Conservation (phyloP, 1,140 invertebrate species). For the Drosophila pseudoobscura region DNA sequence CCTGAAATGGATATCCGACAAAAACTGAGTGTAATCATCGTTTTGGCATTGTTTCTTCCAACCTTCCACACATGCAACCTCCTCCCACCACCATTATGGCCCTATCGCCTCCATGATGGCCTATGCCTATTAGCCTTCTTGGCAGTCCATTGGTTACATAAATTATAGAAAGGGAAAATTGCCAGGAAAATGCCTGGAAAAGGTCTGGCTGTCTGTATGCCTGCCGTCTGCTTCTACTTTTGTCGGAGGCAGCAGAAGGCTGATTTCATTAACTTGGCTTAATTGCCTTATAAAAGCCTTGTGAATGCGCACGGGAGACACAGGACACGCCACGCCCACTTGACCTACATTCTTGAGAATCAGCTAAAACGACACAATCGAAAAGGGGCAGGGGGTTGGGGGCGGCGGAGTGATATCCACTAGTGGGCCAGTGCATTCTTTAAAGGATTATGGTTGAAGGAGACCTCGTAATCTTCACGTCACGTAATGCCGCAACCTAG, state of each 20-base stretch:
- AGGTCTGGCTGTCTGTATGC: too few relatives aligned
- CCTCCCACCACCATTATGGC: not conserved
- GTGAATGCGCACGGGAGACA: conserved; percentile 7
- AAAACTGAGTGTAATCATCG: conserved; percentile 4
- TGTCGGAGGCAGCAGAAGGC: conserved; percentile 1
- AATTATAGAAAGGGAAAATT: conserved; percentile 34
- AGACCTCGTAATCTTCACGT: not conserved
- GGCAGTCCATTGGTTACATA: conserved; percentile 31
- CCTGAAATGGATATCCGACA: not conserved
- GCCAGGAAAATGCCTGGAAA: conserved; percentile 9
- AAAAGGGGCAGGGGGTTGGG: not conserved
- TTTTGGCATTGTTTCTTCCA: not conserved
- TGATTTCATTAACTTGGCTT: conserved; percentile 48
- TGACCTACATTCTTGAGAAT: conserved; percentile 30
- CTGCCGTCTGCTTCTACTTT: too few relatives aligned
- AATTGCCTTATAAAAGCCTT: conserved; percentile 52
- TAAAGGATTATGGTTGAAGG: conserved; percentile 15
- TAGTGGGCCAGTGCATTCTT: too few relatives aligned
- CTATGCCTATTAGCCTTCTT: conserved; percentile 29
- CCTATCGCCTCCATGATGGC: not conserved
- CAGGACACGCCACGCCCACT: conserved; percentile 6
- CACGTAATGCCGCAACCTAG: conserved; percentile 28
- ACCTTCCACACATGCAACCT: not conserved
- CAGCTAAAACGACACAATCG: not conserved
- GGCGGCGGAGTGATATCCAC: too few relatives aligned